A percentile compares a stretch with the other conserved stretches of the same genome.
Conservation (phyloP, 2,888 invertebrate species). For the Polyommatus icarus region DNA sequence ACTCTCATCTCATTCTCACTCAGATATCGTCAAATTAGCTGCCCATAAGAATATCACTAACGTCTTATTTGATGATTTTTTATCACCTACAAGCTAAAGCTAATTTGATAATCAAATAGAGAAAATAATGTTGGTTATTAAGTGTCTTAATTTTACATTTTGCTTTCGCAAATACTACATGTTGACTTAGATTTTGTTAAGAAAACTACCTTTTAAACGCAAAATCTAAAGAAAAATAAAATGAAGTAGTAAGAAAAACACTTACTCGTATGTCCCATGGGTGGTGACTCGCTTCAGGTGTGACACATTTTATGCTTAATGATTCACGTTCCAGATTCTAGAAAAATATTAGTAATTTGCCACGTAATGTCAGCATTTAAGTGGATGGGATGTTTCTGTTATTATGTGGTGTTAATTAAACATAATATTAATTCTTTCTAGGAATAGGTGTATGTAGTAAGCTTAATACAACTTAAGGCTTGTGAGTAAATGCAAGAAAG, state of each 20-base stretch:
- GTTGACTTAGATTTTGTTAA: no score
- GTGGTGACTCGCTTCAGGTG: background rate
- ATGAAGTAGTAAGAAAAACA: background rate
- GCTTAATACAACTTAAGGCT: no score
- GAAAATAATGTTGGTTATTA: no score
- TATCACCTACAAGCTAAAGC: no score
- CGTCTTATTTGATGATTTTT: no score
- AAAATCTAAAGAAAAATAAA: background rate
- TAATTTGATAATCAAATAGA: no score
- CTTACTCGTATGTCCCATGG: background rate
- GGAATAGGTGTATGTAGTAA: background rate
- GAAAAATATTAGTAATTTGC: constrained; percentile 10
- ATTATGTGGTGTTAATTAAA: background rate
- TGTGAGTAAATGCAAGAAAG: no score
- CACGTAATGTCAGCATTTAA: background rate
- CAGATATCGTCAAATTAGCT: no score
- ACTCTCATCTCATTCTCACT: no score
- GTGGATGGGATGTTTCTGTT: background rate
- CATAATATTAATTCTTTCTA: background rate
- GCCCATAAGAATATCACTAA: no score
- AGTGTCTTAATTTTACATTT: no score
- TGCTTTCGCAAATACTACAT: no score
- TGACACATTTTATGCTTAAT: background rate
- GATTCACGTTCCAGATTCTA: constrained; percentile 10
- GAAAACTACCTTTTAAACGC: background rate